A percentile compares a stretch with the other conserved stretches of the same genome.
Conservation (phyloP, 2,113 vertebrate genomes). For the Perca schrenkii region DNA sequence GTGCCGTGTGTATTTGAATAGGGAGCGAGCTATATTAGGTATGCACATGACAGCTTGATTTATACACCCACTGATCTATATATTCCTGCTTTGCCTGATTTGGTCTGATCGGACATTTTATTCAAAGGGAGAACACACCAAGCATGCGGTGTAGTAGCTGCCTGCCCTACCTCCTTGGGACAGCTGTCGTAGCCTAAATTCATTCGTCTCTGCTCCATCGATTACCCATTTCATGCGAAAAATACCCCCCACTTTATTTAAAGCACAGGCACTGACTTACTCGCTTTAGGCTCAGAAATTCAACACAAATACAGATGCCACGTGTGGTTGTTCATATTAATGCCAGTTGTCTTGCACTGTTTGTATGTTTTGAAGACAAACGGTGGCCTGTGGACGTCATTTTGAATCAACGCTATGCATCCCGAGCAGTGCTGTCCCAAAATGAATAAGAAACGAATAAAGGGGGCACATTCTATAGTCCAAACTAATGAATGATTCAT, state of each 20-base stretch:
- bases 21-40: slow-evolving; percentile 46
- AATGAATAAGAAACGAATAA: slow-evolving; percentile 67
- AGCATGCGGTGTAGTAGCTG: slow-evolving; percentile 77
- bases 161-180: slow-evolving; percentile 76
- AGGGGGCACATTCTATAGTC: slow-evolving; percentile 66
- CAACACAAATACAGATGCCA: slow-evolving; percentile 62
- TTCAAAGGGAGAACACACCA: slow-evolving; percentile 60
- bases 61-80: slow-evolving; percentile 41
- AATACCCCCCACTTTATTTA: slow-evolving; percentile 58
- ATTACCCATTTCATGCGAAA: slow-evolving; percentile 67
- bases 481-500: slow-evolving; percentile 80
- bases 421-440: slow-evolving; percentile 61
- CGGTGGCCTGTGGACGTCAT: slow-evolving; percentile 79
- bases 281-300: slow-evolving; percentile 47
- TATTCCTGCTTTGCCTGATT: slow-evolving; percentile 45
- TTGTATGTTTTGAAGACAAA: slow-evolving; percentile 76
- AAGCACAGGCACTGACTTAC: slow-evolving; percentile 44
- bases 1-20: slow-evolving; percentile 54
- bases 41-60: slow-evolving; percentile 73
- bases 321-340: slow-evolving; percentile 64
- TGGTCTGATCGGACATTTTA: slow-evolving; percentile 72
- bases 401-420: slow-evolving; percentile 75
- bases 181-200: slow-evolving; percentile 78
- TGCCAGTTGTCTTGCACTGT: slow-evolving; percentile 57
- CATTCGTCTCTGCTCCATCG: slow-evolving; percentile 74